These are phyloP conservation scores for Zaprionus lachaisei DNA, from an alignment of 1,140 invertebrate species.

Conservation along the genomic window DNA sequence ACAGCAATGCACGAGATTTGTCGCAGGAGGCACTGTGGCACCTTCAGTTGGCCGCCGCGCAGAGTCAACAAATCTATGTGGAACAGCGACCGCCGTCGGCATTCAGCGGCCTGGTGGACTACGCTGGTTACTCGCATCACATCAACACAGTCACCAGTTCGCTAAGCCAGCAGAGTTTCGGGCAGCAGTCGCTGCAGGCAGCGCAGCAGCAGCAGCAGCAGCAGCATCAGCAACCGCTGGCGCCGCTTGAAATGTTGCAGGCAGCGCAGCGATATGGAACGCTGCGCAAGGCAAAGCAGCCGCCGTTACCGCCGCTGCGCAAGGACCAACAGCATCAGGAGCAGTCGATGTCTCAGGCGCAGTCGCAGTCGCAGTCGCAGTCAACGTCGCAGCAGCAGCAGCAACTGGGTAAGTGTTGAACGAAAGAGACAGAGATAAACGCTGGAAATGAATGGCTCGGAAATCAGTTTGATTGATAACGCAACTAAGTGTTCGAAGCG, in stretches of 20 bases:
- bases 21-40: constrained; percentile 95
- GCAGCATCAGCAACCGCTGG: constrained; percentile 50
- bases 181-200: constrained; percentile 25
- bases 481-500: constrained; percentile 67
- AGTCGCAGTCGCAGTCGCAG: constrained; percentile 40
- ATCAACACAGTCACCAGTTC: constrained; percentile 76
- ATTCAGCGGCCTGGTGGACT: constrained; percentile 76
- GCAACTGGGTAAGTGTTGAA: constrained; percentile 69
- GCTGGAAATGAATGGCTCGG: constrained; percentile 46
- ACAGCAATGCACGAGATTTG: constrained; percentile 95
- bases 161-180: constrained; percentile 74
- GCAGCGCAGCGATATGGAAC: constrained; percentile 78
- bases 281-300: constrained; percentile 70
- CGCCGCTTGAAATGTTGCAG: constrained; percentile 71
- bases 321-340: constrained; percentile 47
- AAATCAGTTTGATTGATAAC: constrained; percentile 83
- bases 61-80: constrained; percentile 84
- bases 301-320: constrained; percentile 64
- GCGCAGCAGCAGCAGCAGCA: neutral
- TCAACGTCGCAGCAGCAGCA: constrained; percentile 53
- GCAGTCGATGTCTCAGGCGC: constrained; percentile 32
- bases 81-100: constrained; percentile 79
- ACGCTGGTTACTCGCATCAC: constrained; percentile 71
- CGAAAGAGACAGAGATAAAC: constrained; percentile 14
- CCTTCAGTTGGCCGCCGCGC: constrained; percentile 91